Conservation (phyloP, 2,888 invertebrate genomes). For the Oscheius myriophilus region DNA sequence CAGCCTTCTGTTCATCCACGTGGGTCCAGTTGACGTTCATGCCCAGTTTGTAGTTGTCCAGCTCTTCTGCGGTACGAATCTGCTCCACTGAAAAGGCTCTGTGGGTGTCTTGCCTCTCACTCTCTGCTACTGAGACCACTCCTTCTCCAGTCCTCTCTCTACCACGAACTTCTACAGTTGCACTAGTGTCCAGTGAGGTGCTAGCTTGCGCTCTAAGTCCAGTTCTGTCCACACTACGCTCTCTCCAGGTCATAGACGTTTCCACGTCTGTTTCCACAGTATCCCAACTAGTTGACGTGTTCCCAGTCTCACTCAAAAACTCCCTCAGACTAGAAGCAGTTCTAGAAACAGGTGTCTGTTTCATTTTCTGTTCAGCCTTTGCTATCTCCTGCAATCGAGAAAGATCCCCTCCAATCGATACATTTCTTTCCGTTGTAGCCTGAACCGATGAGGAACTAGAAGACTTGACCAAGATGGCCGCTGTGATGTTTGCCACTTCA, state of each 20-base stretch:
- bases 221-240: slow-evolving; percentile 6
- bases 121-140: slow-evolving; percentile 23
- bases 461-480: background rate
- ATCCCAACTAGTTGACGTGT: background rate
- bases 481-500: background rate
- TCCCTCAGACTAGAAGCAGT: slow-evolving; percentile 4
- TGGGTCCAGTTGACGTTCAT: no score
- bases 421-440: slow-evolving; percentile 12
- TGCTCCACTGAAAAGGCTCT: slow-evolving; percentile 33
- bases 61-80: slow-evolving; percentile 29
- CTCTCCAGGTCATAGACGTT: slow-evolving; percentile 10
- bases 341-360: background rate
- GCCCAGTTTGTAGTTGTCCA: slow-evolving; percentile 2
- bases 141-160: slow-evolving; percentile 13
- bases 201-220: slow-evolving; percentile 12
- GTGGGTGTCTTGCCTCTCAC: slow-evolving; percentile 28
- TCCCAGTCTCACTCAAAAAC: slow-evolving; percentile 7
- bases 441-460: background rate
- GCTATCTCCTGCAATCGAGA: background rate
- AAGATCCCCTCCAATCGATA: slow-evolving; percentile 12
- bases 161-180: slow-evolving; percentile 19
- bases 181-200: background rate
- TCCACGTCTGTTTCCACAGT: slow-evolving; percentile 17
- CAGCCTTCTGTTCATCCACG: no score
- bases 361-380: background rate